These are phyloP conservation scores for Psammodynastes pulverulentus DNA, from an alignment of 2,113 vertebrate species.

Conservation along the genomic window DNA sequence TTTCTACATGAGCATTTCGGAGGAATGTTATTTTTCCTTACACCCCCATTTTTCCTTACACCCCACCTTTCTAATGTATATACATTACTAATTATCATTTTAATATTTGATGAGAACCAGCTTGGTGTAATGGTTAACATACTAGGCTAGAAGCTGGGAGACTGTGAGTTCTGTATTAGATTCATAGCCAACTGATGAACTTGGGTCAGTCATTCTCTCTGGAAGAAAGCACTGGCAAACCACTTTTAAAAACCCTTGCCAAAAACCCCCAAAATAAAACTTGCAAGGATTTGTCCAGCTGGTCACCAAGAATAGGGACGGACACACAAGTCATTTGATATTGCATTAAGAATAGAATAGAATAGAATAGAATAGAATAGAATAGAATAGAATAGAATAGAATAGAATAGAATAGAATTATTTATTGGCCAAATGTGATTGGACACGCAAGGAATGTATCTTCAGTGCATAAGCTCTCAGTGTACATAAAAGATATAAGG, in stretches of 20 bases:
- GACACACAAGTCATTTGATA: not conserved
- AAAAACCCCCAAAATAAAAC: not conserved
- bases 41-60: not conserved
- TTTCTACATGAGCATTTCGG: not conserved
- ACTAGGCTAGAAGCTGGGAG: not conserved
- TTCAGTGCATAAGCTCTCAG: too few species aligned
- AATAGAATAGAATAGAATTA: too few species aligned
- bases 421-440: too few species aligned
- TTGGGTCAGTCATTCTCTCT: not conserved
- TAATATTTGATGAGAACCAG: not conserved
- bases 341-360: not conserved
- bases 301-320: not conserved
- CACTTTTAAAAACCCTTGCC: not conserved
- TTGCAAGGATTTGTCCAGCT: not conserved
- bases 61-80: not conserved
- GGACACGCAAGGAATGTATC: too few species aligned
- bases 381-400: too few species aligned
- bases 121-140: not conserved
- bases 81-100: not conserved
- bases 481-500: too few species aligned
- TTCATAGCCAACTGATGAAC: not conserved
- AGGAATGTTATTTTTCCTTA: not conserved
- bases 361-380: too few species aligned
- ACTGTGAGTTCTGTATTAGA: not conserved
- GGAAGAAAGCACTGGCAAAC: not conserved